phyloP scores from a whole-genome alignment of 2,797 vertebrate genomes.

The Ammospiza maritima region DNA sequence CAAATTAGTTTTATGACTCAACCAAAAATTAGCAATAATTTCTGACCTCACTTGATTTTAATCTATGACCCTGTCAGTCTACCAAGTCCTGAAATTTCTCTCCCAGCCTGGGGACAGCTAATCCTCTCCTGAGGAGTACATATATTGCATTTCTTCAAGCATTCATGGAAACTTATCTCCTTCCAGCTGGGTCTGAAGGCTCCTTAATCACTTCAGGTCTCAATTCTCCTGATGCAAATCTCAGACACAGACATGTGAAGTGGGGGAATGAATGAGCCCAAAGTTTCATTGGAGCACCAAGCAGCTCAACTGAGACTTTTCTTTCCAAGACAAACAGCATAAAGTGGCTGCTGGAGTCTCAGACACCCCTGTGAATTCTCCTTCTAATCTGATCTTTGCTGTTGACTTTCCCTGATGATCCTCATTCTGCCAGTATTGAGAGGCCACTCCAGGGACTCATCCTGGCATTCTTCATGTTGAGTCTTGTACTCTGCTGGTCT shows the following conservation, averaged over 20 bases:
- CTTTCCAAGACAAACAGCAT: background rate
- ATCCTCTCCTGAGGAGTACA: background rate
- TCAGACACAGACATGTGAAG: background rate
- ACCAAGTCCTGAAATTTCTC: background rate
- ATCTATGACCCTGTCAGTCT: background rate
- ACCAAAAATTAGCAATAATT: background rate
- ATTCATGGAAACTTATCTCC: background rate
- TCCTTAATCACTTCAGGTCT: background rate
- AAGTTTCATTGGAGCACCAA: background rate
- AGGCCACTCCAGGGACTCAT: background rate
- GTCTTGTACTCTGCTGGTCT: background rate
- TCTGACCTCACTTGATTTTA: background rate
- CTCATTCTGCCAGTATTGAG: background rate
- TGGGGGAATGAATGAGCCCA: background rate
- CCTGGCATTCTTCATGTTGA: background rate
- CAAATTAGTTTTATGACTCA: background rate
- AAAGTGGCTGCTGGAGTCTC: background rate
- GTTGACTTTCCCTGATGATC: background rate
- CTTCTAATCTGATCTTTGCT: background rate
- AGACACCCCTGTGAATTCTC: background rate
- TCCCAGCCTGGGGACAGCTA: background rate
- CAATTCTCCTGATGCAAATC: background rate
- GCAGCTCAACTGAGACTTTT: background rate
- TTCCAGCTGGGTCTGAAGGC: background rate
- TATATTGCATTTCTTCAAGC: background rate